Percentiles rank a stretch among this genome's conserved stretches.
Conservation (phyloP, 2,888 invertebrate genomes). For the Platycheirus rosarum region DNA sequence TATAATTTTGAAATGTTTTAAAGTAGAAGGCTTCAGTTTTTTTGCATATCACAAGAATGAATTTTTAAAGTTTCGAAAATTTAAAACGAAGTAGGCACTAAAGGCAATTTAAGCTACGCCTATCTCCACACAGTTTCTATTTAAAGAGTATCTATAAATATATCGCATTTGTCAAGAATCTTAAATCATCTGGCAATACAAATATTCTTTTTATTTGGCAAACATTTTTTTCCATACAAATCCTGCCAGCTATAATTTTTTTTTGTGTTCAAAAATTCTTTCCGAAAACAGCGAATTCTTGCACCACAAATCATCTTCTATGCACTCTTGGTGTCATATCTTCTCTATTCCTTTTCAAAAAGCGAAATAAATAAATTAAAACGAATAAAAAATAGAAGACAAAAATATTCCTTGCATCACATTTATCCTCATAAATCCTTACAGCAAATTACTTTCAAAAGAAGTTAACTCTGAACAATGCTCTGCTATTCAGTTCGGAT, state of each 20-base stretch:
- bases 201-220: too few species aligned
- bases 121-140: too few species aligned
- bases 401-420: conserved; percentile 57
- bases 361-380: background rate
- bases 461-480: conserved; percentile 71
- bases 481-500: conserved; percentile 51
- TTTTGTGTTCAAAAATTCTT: background rate
- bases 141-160: too few species aligned
- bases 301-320: conserved; percentile 27
- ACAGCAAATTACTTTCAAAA: conserved; percentile 71
- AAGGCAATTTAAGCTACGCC: too few species aligned
- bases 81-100: too few species aligned
- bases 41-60: too few species aligned
- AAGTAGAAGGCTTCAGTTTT: too few species aligned
- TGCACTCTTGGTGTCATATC: conserved; percentile 22
- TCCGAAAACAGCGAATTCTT: background rate
- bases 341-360: background rate
- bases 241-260: background rate
- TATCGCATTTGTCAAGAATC: too few species aligned
- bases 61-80: too few species aligned
- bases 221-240: background rate
- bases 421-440: conserved; percentile 70
- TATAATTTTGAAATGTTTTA: too few species aligned
- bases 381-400: conserved; percentile 27
- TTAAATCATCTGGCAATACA: too few species aligned